phyloP scores from a whole-genome alignment of 2,113 vertebrate genomes.

The Odocoileus virginianus region DNA sequence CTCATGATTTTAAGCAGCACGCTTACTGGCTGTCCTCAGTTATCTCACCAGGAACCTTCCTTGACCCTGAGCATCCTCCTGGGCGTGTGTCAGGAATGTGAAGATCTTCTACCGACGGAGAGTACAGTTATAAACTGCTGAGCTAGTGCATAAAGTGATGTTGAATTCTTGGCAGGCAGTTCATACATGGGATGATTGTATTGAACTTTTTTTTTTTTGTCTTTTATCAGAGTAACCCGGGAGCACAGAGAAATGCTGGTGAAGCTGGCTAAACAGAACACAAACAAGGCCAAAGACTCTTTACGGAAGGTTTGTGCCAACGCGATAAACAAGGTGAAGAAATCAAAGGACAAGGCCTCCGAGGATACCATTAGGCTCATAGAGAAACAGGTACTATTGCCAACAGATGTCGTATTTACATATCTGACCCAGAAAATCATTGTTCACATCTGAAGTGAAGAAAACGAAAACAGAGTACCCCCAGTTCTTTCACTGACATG shows the following conservation, averaged over 20 bases:
- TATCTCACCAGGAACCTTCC: neutral
- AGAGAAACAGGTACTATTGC: conserved; percentile 90
- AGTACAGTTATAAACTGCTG: neutral
- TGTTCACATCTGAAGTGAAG: neutral
- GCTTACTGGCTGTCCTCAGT: neutral
- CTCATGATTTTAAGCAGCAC: neutral
- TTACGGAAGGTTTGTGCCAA: conserved; percentile 87
- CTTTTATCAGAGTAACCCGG: conserved; percentile 86
- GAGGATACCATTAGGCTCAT: conserved; percentile 92
- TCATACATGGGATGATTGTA: neutral
- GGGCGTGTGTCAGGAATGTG: neutral
- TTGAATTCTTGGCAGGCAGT: neutral
- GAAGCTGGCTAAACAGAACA: conserved; percentile 92
- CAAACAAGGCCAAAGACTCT: conserved; percentile 94
- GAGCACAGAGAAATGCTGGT: conserved; percentile 93
- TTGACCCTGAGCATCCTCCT: neutral
- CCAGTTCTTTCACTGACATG: neutral
- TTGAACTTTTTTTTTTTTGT: neutral
- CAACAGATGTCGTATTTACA: neutral
- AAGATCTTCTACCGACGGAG: neutral
- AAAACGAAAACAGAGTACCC: neutral
- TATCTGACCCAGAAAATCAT: neutral
- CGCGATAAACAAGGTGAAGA: conserved; percentile 87
- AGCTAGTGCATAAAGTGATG: neutral
- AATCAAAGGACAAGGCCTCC: conserved; percentile 86